These are phyloP conservation scores for Smittia aterrima DNA, from an alignment of 2,888 invertebrate genomes.

Conservation along the genomic window DNA sequence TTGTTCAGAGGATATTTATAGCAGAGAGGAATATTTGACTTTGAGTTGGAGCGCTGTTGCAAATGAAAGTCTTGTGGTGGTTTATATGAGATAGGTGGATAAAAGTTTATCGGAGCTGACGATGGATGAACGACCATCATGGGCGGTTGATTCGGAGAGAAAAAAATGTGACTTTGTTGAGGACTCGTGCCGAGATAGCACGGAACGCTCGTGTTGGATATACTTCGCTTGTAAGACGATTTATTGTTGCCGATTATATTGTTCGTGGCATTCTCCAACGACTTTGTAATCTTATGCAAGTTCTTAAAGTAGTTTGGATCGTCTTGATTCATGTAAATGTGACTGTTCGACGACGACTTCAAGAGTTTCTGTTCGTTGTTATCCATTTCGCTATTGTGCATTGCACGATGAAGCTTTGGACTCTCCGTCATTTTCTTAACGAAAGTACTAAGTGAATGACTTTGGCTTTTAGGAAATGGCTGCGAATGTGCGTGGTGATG, in stretches of 20 bases:
- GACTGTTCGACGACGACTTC: conserved; percentile 34
- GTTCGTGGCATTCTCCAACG: conserved; percentile 29
- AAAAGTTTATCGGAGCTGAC: conserved; percentile 17
- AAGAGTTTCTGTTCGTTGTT: background rate
- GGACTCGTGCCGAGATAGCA: background rate
- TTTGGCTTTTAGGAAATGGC: background rate
- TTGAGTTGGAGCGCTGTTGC: conserved; percentile 41
- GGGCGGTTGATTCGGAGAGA: background rate
- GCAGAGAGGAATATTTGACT: conserved; percentile 53
- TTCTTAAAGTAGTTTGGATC: conserved; percentile 40
- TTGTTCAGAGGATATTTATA: conserved; percentile 48
- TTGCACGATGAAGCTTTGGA: background rate
- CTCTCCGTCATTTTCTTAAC: background rate
- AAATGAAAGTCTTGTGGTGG: conserved; percentile 27
- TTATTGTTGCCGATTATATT: conserved; percentile 12
- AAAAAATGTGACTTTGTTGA: background rate
- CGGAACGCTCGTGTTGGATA: conserved; percentile 32
- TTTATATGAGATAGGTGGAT: conserved; percentile 23
- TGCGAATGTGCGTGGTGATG: background rate
- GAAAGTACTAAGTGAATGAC: background rate
- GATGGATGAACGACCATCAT: background rate
- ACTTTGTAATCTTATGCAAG: conserved; percentile 37
- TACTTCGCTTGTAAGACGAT: background rate
- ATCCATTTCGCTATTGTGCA: too few relatives aligned
- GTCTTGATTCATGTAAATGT: conserved; percentile 38